Percentiles rank a stretch among this genome's conserved stretches.
Evolutionary conservation across 2,113 vertebrate species (phyloP).

Genomic region (Nettapus auritus): DNA sequence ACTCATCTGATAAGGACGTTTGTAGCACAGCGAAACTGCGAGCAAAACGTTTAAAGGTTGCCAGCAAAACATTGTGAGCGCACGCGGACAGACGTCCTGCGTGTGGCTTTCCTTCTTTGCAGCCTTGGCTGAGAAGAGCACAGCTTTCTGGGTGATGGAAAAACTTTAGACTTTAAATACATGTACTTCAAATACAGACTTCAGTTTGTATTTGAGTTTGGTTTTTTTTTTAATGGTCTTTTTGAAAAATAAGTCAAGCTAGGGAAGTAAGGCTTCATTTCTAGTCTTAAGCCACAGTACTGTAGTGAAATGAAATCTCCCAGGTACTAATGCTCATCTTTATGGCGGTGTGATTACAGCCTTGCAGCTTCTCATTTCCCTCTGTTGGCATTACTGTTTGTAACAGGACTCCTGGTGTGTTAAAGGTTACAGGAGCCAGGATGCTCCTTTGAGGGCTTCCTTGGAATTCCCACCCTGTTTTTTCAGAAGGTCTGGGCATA

Average conservation of each 20-base stretch:
- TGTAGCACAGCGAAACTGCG: too few species aligned
- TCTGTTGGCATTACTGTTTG: fast-evolving
- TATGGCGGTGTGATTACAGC: fast-evolving
- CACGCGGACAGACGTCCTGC: too few species aligned
- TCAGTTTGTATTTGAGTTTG: background rate
- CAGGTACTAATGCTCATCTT: fast-evolving
- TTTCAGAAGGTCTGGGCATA: background rate
- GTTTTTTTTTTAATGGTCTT: background rate
- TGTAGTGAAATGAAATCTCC: fast-evolving
- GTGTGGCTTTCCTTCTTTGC: too few species aligned
- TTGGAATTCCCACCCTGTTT: fast-evolving
- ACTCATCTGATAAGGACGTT: background rate
- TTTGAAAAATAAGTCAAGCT: background rate
- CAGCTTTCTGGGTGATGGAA: background rate
- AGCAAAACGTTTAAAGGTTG: too few species aligned
- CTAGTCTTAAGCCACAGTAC: background rate
- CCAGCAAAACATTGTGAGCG: background rate
- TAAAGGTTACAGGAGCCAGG: background rate
- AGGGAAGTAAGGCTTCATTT: fast-evolving
- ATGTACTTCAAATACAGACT: background rate
- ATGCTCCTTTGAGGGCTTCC: background rate
- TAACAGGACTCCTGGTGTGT: background rate
- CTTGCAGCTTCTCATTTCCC: fast-evolving
- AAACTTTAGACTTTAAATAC: too few species aligned
- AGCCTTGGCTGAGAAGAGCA: fast-evolving